Conservation (phyloP, 2,113 vertebrate genomes). For the Hylia prasina region DNA sequence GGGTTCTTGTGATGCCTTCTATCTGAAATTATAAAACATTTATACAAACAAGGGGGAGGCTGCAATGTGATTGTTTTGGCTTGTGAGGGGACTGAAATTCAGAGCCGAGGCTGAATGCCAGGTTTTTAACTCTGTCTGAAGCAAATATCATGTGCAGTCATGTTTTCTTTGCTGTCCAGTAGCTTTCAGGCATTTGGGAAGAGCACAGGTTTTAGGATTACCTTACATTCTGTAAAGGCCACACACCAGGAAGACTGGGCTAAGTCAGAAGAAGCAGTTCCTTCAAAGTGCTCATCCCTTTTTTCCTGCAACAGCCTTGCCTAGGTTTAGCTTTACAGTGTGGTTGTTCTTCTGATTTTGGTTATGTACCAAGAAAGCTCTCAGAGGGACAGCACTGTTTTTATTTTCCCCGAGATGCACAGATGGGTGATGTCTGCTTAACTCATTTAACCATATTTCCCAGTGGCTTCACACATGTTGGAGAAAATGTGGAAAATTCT, state of each 20-base stretch:
- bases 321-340: conserved; percentile 6
- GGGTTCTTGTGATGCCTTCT: not conserved
- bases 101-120: not conserved
- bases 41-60: not conserved
- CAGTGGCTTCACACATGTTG: conserved; percentile 63
- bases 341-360: conserved; percentile 45
- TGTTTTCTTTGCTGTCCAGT: fast-evolving
- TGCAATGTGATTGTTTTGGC: not conserved
- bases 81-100: not conserved
- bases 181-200: not conserved
- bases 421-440: conserved; percentile 66
- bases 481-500: conserved; percentile 59
- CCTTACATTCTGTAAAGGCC: not conserved
- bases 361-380: conserved; percentile 62
- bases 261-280: not conserved
- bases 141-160: not conserved
- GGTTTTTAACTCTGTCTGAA: not conserved
- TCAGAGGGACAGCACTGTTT: conserved; percentile 59
- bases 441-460: conserved; percentile 65
- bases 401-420: conserved; percentile 62
- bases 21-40: not conserved
- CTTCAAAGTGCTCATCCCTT: not conserved
- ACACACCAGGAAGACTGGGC: fast-evolving
- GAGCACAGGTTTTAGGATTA: not conserved
- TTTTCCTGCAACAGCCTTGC: not conserved